Conservation (phyloP, 2,113 vertebrate species). For the Gallinago paraguaiae region DNA sequence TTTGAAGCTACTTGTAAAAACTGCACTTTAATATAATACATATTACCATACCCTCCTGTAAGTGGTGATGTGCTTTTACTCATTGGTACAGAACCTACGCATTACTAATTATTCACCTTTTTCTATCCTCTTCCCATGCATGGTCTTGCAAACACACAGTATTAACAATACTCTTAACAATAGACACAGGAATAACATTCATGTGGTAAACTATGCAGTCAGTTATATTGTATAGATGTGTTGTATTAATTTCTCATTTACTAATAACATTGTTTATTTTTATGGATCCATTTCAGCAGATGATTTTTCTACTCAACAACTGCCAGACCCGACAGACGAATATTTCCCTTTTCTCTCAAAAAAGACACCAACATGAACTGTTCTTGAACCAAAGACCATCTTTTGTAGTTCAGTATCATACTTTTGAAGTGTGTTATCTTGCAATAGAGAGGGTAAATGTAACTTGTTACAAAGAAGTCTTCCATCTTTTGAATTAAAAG, state of each 20-base stretch:
- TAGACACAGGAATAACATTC: fast-evolving
- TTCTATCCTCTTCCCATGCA: neutral
- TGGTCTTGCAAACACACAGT: neutral
- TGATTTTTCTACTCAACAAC: neutral
- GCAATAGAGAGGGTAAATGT: neutral
- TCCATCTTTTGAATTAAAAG: neutral
- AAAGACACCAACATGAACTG: neutral
- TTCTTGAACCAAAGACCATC: neutral
- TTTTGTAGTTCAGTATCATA: neutral
- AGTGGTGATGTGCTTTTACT: neutral
- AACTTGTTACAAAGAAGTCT: neutral
- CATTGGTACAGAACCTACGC: neutral
- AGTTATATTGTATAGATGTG: neutral
- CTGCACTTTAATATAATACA: neutral
- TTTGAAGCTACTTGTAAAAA: slow-evolving; percentile 18
- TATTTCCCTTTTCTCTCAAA: neutral
- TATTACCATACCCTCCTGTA: neutral
- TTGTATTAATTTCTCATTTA: neutral
- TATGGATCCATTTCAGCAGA: neutral
- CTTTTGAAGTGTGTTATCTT: neutral
- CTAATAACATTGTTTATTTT: neutral
- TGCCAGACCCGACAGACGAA: neutral
- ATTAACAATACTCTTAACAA: neutral
- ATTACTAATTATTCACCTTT: neutral
- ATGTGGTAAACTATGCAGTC: neutral